These are phyloP conservation scores for Drosophila lini DNA, from an alignment of 1,140 invertebrate genomes.

Conservation along the genomic window DNA sequence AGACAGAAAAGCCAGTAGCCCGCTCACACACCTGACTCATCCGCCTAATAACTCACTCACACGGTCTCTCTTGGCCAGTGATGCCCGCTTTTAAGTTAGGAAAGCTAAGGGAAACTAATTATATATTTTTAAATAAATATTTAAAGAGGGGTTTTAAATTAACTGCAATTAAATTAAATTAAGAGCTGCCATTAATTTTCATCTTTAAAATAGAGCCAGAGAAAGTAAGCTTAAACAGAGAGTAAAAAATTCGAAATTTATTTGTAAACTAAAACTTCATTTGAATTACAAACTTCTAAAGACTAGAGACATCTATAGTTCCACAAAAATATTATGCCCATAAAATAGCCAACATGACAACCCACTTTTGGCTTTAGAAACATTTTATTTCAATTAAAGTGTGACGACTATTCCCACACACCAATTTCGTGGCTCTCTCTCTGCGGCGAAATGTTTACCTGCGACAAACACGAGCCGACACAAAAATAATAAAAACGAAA, in stretches of 20 bases:
- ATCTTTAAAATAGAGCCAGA: neutral
- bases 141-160: neutral
- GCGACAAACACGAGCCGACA: constrained; percentile 48
- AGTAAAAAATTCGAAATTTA: neutral
- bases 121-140: neutral
- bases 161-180: no score
- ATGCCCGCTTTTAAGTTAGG: neutral
- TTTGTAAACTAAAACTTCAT: neutral
- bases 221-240: neutral
- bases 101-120: neutral
- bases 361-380: constrained; percentile 32
- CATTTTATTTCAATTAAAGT: constrained; percentile 79
- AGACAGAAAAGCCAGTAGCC: constrained; percentile 33
- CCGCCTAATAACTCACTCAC: constrained; percentile 31
- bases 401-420: constrained; percentile 35
- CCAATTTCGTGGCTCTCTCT: constrained; percentile 33
- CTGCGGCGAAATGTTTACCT: constrained; percentile 51
- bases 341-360: neutral
- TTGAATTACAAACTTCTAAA: no score
- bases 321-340: no score
- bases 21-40: constrained; percentile 42
- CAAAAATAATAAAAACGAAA: constrained; percentile 17
- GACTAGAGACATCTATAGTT: no score
- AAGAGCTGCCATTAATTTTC: neutral
- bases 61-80: constrained; percentile 2